Conservation (phyloP, 2,113 vertebrate genomes). For the Seriola dumerili region DNA sequence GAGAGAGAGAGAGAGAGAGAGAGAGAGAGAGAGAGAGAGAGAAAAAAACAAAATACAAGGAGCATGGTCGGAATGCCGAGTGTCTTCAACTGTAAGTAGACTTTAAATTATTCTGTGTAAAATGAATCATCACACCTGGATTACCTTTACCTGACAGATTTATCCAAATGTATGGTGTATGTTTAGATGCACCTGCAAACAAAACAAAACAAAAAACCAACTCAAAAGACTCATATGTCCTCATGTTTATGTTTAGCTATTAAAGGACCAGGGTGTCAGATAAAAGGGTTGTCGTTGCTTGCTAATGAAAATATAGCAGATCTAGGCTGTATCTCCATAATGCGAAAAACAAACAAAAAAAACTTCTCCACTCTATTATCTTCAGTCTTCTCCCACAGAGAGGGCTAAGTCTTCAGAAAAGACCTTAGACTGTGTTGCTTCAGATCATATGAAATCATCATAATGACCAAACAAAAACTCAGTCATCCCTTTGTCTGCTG, state of each 20-base stretch:
- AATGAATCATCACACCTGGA: neutral
- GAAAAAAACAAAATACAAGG: slow-evolving; percentile 6
- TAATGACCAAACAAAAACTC: slow-evolving; percentile 74
- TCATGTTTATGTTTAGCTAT: slow-evolving; percentile 21
- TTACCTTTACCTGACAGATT: neutral
- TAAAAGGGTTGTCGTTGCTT: neutral
- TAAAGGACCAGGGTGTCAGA: neutral
- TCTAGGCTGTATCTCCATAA: slow-evolving; percentile 21
- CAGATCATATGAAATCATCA: slow-evolving; percentile 69
- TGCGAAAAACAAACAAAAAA: slow-evolving; percentile 6
- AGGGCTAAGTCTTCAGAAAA: slow-evolving; percentile 12
- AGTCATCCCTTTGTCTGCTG: slow-evolving; percentile 58
- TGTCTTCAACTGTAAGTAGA: slow-evolving; percentile 75
- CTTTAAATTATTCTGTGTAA: neutral
- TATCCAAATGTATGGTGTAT: slow-evolving; percentile 25
- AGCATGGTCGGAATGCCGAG: slow-evolving; percentile 79
- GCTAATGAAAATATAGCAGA: slow-evolving; percentile 45
- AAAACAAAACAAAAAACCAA: neutral
- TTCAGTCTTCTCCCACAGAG: slow-evolving; percentile 24
- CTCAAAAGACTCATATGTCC: neutral
- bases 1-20: neutral
- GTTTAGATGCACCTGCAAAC: slow-evolving; percentile 5
- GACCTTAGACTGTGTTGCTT: slow-evolving; percentile 47
- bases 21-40: slow-evolving; percentile 2
- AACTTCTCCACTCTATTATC: slow-evolving; percentile 27